These are phyloP conservation scores for Mugil cephalus DNA, from an alignment of 2,113 vertebrate species.

Conservation along the genomic window DNA sequence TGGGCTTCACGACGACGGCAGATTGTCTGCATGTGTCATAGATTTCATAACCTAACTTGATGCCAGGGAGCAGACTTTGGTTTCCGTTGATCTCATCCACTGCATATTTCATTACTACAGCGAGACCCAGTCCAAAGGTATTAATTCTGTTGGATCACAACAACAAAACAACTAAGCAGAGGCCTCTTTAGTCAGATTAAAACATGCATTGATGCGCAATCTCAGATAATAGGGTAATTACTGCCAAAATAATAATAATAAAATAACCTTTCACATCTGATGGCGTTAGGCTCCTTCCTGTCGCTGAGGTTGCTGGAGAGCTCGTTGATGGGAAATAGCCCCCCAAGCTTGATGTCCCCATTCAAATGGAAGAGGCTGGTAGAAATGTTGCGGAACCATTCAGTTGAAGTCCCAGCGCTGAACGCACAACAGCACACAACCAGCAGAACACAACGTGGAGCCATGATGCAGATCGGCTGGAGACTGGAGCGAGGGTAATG, in stretches of 20 bases:
- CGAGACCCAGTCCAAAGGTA: slow-evolving; percentile 78
- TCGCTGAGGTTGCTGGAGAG: slow-evolving; percentile 59
- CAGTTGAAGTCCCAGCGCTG: slow-evolving; percentile 30
- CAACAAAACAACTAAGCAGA: background rate
- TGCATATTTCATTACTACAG: slow-evolving; percentile 88
- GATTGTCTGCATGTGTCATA: slow-evolving; percentile 85
- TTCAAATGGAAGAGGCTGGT: slow-evolving; percentile 80
- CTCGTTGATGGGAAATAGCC: slow-evolving; percentile 87
- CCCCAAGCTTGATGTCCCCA: slow-evolving; percentile 90
- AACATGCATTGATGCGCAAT: background rate
- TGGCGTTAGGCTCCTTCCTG: slow-evolving; percentile 62
- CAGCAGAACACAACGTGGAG: slow-evolving; percentile 47
- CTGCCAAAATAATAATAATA: background rate
- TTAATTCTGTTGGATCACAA: slow-evolving; percentile 77
- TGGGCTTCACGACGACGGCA: slow-evolving; percentile 80
- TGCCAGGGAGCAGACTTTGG: slow-evolving; percentile 83
- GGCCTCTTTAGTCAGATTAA: background rate
- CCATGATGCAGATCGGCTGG: slow-evolving; percentile 57
- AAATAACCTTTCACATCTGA: slow-evolving; percentile 86
- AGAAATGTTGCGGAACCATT: slow-evolving; percentile 64
- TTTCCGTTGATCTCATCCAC: slow-evolving; percentile 91
- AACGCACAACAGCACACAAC: slow-evolving; percentile 55
- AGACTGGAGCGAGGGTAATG: slow-evolving; percentile 4
- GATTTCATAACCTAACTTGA: slow-evolving; percentile 86
- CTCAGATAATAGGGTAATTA: background rate